Evolutionary conservation across 2,113 vertebrate genomes (phyloP).

Genomic region (Oophaga pumilio): DNA sequence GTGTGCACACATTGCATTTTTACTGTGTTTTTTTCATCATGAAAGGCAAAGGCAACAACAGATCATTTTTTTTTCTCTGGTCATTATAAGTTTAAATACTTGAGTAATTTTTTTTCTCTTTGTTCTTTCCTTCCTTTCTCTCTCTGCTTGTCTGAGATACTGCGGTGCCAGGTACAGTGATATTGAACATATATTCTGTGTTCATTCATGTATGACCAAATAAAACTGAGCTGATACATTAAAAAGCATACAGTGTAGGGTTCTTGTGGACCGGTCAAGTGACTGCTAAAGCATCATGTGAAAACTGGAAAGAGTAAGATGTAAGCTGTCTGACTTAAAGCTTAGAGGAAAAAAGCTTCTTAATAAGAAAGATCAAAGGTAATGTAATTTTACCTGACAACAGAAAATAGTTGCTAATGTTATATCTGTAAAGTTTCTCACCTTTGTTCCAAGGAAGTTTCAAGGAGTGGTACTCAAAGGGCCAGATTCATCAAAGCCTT

Average conservation of each 20-base stretch:
- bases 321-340: not conserved
- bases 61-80: too few species aligned
- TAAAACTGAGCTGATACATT: not conserved
- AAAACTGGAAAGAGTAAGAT: not conserved
- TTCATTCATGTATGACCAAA: not conserved
- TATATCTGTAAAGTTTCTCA: not conserved
- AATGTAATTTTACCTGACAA: not conserved
- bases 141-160: too few species aligned
- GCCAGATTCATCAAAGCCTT: too few species aligned
- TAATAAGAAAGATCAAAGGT: conserved; percentile 33
- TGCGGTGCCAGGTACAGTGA: too few species aligned
- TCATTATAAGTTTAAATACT: too few species aligned
- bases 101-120: too few species aligned
- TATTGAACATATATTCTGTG: not conserved
- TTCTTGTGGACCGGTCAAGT: not conserved
- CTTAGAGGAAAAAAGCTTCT: conserved; percentile 18
- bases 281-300: conserved; percentile 20
- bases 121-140: too few species aligned
- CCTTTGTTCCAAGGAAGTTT: not conserved
- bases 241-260: not conserved
- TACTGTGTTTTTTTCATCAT: too few species aligned
- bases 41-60: too few species aligned
- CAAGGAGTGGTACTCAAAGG: too few species aligned
- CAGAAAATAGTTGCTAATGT: not conserved
- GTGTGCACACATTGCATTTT: too few species aligned